phyloP scores from a whole-genome alignment of 2,113 vertebrate species.

The Malurus cyaneus region DNA sequence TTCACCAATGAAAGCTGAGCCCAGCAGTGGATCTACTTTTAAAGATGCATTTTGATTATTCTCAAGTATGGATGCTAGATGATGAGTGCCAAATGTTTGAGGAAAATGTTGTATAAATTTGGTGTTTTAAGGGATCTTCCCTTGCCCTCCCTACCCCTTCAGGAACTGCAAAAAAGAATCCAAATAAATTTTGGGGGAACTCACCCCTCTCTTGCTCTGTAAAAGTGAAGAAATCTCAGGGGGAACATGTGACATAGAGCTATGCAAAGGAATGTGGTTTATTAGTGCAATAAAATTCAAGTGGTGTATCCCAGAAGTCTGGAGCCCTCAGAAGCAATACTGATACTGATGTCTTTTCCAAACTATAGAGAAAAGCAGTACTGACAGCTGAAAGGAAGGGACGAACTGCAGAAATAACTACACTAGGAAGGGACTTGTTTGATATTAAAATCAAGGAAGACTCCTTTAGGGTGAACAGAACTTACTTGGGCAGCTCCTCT shows the following conservation, averaged over 20 bases:
- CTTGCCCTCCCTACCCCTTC: not conserved
- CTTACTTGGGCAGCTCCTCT: constrained; percentile 94
- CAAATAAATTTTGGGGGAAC: not conserved
- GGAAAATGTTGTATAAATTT: not conserved
- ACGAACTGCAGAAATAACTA: not conserved
- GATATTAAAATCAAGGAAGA: not conserved
- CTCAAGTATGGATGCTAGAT: not conserved
- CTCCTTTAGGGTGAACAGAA: not conserved
- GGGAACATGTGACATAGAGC: not conserved
- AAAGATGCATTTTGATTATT: not conserved
- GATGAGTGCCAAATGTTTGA: not conserved
- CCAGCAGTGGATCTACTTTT: not conserved
- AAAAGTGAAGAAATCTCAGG: not conserved
- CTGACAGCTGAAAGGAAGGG: not conserved
- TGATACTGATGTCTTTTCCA: not conserved
- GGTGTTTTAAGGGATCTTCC: not conserved
- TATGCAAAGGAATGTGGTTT: not conserved
- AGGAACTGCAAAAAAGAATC: not conserved
- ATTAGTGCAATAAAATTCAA: not conserved
- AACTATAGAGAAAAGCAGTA: not conserved
- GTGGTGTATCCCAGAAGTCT: not conserved
- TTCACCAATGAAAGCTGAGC: not conserved
- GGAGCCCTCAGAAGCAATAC: not conserved
- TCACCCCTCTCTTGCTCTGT: not conserved
- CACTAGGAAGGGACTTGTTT: not conserved